Base-by-base conservation (phyloP, 2,888 invertebrate genomes). In the Globia sparganii region DNA sequence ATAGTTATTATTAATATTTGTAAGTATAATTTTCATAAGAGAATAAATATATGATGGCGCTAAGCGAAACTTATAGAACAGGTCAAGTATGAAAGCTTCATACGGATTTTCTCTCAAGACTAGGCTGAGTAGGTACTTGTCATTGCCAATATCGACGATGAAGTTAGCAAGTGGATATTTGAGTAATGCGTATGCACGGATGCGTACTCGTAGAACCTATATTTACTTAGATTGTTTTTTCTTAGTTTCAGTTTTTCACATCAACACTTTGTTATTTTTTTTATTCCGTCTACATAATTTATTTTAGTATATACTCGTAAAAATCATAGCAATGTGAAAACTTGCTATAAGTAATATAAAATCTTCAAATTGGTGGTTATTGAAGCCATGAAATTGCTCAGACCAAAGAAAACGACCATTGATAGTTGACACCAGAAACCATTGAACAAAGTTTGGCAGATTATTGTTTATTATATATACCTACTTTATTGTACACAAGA, bases 21-120 rank as follows among this genome's bases (percentile, higher is more conserved):
- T n/a, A n/a, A n/a, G n/a, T n/a, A n/a, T n/a, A n/a, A n/a, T n/a
- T n/a, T n/a, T n/a, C n/a, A n/a, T n/a, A n/a, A n/a, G n/a, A n/a
- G n/a, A n/a, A n/a, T n/a, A n/a, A n/a, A 77, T 34, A 0, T 49
- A 21, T 58, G 37, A 79, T 62, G 61, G 56, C 40, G 59, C 59
- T 69, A 70, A 25, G 72, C 83, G 83, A 80, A 61, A 81, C 72
- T 62, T 31, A 6, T n/a, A 65, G 83, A 80, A 53, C 80, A 83
- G 86, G 85, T 43, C 84, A 72, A 83, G 67, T 77, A 84, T 83
- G 84, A 83, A 83, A 85, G 86, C 77, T 80, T 72, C 53, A 72
- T 75, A 80, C 61, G 25, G 70, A 79, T 80, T 85, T 85, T 73
- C 80, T 73, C 85, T 62, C 53, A 61, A 77, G 70, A 59, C 56